These are phyloP conservation scores for Sylvia borin DNA, from an alignment of 2,797 vertebrate species.

Conservation along the genomic window DNA sequence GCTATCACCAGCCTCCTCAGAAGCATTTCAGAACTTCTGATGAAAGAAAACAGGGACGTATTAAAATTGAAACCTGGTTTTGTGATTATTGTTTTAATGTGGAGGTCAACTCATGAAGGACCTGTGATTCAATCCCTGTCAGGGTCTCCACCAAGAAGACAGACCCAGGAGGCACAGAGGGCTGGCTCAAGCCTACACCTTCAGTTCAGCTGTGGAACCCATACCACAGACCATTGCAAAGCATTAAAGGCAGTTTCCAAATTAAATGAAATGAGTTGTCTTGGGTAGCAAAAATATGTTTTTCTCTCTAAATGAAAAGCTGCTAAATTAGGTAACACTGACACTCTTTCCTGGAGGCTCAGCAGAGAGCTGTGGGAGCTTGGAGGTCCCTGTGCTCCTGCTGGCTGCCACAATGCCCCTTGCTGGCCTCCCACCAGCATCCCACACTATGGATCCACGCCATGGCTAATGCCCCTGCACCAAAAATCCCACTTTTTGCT, in stretches of 20 bases:
- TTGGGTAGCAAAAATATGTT: constrained; percentile 18
- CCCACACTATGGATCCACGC: not conserved
- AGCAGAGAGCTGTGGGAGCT: not conserved
- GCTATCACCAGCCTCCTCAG: constrained; percentile 52
- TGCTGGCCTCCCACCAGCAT: not conserved
- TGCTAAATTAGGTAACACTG: constrained; percentile 12
- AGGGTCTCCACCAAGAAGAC: not conserved
- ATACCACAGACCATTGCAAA: not conserved
- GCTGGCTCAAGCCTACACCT: not conserved
- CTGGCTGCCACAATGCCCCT: not conserved
- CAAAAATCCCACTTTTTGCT: constrained; percentile 7
- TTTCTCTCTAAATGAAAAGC: constrained; percentile 13
- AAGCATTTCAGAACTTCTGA: constrained; percentile 46
- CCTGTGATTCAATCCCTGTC: not conserved
- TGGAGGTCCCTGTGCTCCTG: not conserved
- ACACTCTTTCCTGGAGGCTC: constrained; percentile 28
- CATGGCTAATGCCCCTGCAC: not conserved
- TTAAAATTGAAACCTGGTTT: constrained; percentile 30
- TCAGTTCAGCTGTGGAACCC: not conserved
- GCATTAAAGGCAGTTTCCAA: constrained; percentile 7
- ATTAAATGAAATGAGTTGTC: not conserved
- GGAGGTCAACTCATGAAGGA: not conserved
- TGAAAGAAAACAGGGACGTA: not conserved
- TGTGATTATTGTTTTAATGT: not conserved
- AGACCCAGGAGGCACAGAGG: not conserved